Evolutionary conservation across 1,140 invertebrate genomes (phyloP).

Genomic region (Drosophila lacertosa): DNA sequence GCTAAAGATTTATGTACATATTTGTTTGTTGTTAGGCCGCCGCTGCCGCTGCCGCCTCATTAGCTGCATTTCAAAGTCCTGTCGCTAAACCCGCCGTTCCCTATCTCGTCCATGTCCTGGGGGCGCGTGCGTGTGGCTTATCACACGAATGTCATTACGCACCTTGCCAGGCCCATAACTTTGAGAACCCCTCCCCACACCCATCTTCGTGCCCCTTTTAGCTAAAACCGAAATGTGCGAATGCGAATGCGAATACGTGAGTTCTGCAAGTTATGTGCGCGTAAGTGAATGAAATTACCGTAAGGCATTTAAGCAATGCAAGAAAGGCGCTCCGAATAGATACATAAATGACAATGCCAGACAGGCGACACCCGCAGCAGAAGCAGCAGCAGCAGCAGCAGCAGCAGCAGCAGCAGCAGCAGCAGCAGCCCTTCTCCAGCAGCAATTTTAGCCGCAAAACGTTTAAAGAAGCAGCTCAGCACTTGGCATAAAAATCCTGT

Average conservation of each 20-base stretch:
- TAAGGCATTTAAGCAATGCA: constrained; percentile 82
- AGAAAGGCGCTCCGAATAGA: constrained; percentile 69
- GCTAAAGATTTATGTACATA: constrained; percentile 77
- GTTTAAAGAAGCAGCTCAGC: constrained; percentile 75
- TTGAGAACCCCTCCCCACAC: constrained; percentile 11
- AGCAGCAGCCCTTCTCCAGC: constrained; percentile 28
- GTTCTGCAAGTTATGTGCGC: constrained; percentile 81
- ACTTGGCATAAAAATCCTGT: constrained; percentile 76
- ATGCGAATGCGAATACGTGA: constrained; percentile 78
- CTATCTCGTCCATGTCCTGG: constrained; percentile 41
- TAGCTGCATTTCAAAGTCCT: constrained; percentile 68
- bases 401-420: constrained; percentile 13
- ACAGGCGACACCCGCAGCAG: constrained; percentile 10
- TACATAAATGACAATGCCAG: constrained; percentile 81
- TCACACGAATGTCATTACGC: constrained; percentile 80
- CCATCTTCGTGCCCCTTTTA: constrained; percentile 4
- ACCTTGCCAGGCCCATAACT: constrained; percentile 53
- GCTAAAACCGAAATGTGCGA: constrained; percentile 37
- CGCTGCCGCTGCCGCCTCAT: constrained; percentile 62
- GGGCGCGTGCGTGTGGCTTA: constrained; percentile 77
- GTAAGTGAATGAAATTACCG: constrained; percentile 83
- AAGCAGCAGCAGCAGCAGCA: constrained; percentile 2
- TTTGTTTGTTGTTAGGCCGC: constrained; percentile 55
- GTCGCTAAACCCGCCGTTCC: background rate
- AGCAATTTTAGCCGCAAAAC: constrained; percentile 63